These are phyloP conservation scores for Ylistrum balloti DNA, from an alignment of 1,140 invertebrate species.

Conservation along the genomic window DNA sequence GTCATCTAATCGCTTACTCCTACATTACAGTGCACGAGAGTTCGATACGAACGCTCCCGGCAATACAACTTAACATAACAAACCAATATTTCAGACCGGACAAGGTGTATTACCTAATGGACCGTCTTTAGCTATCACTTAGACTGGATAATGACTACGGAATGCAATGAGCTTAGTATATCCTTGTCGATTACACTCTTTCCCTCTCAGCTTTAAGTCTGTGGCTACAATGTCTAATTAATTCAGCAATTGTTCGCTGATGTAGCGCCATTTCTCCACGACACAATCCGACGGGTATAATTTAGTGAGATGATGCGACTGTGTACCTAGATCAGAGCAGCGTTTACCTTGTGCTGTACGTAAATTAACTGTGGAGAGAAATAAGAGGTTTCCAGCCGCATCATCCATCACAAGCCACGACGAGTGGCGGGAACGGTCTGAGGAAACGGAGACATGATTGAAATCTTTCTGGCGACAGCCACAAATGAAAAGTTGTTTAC, in stretches of 20 bases:
- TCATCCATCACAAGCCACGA: not conserved
- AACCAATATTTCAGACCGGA: slow-evolving; percentile 6
- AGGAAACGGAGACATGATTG: not conserved
- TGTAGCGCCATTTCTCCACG: not conserved
- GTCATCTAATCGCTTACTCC: not conserved
- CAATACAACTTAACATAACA: not conserved
- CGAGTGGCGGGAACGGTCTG: not conserved
- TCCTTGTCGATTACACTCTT: not conserved
- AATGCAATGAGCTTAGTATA: not conserved
- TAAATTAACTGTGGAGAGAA: not conserved
- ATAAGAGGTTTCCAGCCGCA: not conserved
- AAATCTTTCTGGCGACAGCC: slow-evolving; percentile 1
- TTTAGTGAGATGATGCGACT: not conserved
- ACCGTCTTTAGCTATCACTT: not conserved
- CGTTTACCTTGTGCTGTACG: not conserved
- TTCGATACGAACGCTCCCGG: not conserved
- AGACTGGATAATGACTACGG: not conserved
- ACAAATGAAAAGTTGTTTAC: slow-evolving; percentile 10
- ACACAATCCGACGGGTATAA: not conserved
- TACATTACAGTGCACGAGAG: not conserved
- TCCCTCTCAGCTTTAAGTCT: not conserved
- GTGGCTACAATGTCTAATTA: not conserved
- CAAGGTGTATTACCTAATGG: not conserved
- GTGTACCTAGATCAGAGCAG: not conserved
- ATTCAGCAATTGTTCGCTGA: not conserved